Conservation (phyloP, 2,888 invertebrate species). For the Aporophyla lueneburgensis region DNA sequence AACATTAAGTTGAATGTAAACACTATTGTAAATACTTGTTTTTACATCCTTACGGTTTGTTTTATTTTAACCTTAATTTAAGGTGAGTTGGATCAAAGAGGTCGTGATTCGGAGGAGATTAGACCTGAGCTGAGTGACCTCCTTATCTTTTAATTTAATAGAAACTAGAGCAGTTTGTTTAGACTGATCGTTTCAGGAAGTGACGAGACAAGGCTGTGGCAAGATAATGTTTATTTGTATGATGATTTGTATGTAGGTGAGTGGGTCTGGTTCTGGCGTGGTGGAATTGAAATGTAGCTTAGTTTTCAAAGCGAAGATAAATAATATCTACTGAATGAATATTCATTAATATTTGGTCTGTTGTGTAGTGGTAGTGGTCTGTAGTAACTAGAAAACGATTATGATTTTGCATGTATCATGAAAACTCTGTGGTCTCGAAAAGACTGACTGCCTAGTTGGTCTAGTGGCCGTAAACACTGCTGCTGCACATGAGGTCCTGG, state of each 20-base stretch:
- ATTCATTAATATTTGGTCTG: not conserved
- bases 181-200: conserved; percentile 33
- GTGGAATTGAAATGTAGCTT: not conserved
- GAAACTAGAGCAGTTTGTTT: conserved; percentile 19
- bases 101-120: conserved; percentile 5
- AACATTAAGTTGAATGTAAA: conserved; percentile 25
- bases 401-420: not conserved
- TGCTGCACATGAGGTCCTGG: too few relatives aligned
- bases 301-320: not conserved
- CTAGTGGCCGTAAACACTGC: too few relatives aligned
- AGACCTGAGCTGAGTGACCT: conserved; percentile 30
- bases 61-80: conserved; percentile 19
- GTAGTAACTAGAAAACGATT: not conserved
- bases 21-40: conserved; percentile 34
- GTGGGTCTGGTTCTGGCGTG: conserved; percentile 18
- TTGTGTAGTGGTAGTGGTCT: too few relatives aligned
- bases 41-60: conserved; percentile 18
- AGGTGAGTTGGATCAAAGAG: conserved; percentile 8
- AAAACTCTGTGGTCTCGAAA: too few relatives aligned
- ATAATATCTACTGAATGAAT: not conserved
- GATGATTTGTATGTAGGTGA: conserved; percentile 9
- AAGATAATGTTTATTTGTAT: conserved; percentile 17
- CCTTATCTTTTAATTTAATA: conserved; percentile 26
- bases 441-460: too few relatives aligned
- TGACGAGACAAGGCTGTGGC: conserved; percentile 37